phyloP scores from a whole-genome alignment of 2,888 invertebrate genomes.

The Amiota minor region DNA sequence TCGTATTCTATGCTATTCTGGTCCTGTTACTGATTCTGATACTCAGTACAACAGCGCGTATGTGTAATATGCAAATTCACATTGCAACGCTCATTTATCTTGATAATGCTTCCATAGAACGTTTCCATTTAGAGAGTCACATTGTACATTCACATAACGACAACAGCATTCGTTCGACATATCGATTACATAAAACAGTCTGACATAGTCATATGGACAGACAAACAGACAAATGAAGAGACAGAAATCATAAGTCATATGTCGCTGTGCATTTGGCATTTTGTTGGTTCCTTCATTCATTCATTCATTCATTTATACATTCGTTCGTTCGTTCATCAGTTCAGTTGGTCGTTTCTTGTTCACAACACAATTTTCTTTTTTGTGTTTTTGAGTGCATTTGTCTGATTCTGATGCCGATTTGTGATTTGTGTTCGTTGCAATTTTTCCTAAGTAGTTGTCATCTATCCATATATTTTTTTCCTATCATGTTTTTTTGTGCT shows the following conservation, averaged over 20 bases:
- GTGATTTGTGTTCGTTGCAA: conserved; percentile 8
- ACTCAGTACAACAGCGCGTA: conserved; percentile 43
- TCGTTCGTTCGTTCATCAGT: too few relatives aligned
- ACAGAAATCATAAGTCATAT: conserved; percentile 19
- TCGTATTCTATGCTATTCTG: not conserved
- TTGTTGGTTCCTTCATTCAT: conserved; percentile 35
- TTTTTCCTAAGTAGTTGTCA: not conserved
- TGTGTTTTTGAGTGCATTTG: conserved; percentile 13
- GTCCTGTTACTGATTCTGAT: not conserved
- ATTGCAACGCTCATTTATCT: conserved; percentile 11
- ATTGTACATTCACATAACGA: conserved; percentile 37
- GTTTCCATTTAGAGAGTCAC: too few relatives aligned
- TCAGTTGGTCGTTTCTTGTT: not conserved
- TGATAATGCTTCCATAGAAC: conserved; percentile 4
- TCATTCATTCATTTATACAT: too few relatives aligned
- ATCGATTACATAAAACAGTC: conserved; percentile 61
- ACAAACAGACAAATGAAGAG: not conserved
- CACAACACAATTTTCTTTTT: not conserved
- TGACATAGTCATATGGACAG: conserved; percentile 1
- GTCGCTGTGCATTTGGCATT: conserved; percentile 53
- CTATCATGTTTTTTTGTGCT: not conserved
- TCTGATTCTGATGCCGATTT: conserved; percentile 10
- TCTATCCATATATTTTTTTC: not conserved
- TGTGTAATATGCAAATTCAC: conserved; percentile 60
- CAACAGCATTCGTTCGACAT: conserved; percentile 53